Conservation (phyloP, 2,113 vertebrate species). For the Ictidomys tridecemlineatus region DNA sequence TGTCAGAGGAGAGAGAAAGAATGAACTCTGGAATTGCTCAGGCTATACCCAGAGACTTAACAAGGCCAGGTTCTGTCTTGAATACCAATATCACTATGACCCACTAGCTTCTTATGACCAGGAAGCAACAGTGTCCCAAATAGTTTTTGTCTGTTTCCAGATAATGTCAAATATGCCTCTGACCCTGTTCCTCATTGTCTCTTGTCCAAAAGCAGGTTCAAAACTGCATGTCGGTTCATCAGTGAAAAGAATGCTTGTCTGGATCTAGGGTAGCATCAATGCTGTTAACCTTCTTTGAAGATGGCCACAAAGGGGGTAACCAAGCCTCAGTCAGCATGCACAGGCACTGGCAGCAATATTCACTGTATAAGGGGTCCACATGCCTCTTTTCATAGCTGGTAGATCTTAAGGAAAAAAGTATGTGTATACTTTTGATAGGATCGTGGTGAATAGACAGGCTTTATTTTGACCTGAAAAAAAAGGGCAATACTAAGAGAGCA, state of each 20-base stretch:
- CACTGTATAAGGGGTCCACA: neutral
- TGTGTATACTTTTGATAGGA: neutral
- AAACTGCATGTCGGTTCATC: neutral
- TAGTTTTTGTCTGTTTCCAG: neutral
- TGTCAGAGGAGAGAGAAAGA: neutral
- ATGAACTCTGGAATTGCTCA: neutral
- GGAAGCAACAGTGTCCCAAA: neutral
- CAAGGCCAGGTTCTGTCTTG: neutral
- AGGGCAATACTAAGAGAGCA: neutral
- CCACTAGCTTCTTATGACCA: neutral
- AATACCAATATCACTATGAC: neutral
- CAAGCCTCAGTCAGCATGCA: neutral
- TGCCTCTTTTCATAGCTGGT: neutral
- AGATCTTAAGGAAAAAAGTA: neutral
- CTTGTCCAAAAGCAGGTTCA: slow-evolving; percentile 7
- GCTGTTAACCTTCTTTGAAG: neutral
- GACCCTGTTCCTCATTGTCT: neutral
- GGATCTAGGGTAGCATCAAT: neutral
- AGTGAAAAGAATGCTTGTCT: neutral
- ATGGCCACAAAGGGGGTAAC: neutral
- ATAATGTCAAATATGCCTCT: neutral
- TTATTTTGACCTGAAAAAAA: neutral
- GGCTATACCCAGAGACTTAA: neutral
- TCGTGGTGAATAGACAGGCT: neutral
- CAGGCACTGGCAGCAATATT: neutral